Conservation (phyloP, 2,888 invertebrate species). For the Protonemura montana region DNA sequence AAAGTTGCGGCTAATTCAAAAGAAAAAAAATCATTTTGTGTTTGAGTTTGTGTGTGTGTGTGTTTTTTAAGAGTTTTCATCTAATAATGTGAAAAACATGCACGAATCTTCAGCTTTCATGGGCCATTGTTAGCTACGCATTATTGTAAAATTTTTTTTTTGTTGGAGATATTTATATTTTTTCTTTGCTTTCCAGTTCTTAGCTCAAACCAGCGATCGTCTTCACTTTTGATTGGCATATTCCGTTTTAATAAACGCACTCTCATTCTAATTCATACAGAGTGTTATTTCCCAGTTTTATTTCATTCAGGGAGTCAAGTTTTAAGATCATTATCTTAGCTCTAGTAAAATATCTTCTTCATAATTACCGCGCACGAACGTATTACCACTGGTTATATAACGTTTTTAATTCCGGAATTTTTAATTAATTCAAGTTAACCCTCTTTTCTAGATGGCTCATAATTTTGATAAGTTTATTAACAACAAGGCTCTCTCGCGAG, state of each 20-base stretch:
- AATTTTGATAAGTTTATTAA: constrained; percentile 36
- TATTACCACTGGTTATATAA: not conserved
- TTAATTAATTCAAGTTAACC: constrained; percentile 40
- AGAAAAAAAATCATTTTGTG: not conserved
- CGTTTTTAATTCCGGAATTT: constrained; percentile 35
- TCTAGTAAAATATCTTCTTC: constrained; percentile 25
- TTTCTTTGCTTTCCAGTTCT: not conserved
- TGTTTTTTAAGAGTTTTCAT: not conserved
- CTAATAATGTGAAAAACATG: not conserved
- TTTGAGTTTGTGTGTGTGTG: not conserved
- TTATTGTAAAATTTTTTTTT: not conserved
- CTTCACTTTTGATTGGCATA: constrained; percentile 21
- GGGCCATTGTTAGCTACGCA: not conserved
- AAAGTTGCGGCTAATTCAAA: not conserved
- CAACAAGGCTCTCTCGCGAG: constrained; percentile 23
- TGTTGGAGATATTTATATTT: not conserved
- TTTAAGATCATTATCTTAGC: constrained; percentile 28
- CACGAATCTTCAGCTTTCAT: not conserved
- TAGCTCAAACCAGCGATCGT: not conserved
- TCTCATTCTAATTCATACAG: constrained; percentile 7
- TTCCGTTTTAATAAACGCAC: not conserved
- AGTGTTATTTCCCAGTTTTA: constrained; percentile 12
- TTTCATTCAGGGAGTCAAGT: constrained; percentile 9
- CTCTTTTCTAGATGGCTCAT: constrained; percentile 7
- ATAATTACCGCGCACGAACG: constrained; percentile 33